Evolutionary conservation across 2,888 invertebrate species (phyloP), one percentile per base, ranked within the genome.

Genomic region (Notodonta ziczac): DNA sequence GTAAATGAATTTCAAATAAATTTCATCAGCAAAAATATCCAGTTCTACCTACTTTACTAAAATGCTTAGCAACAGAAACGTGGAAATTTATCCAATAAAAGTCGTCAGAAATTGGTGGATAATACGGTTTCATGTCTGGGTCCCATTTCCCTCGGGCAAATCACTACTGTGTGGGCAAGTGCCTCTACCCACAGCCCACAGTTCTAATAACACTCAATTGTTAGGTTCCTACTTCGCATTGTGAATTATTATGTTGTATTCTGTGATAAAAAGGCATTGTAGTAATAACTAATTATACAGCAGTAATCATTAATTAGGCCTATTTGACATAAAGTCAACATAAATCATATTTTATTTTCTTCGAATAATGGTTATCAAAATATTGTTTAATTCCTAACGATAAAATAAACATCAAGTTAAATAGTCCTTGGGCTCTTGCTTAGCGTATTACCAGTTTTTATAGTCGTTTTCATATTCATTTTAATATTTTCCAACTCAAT

Each of bases 41-140:
- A 5, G 4, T 6, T 35, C 35, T 35, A 35, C 35, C 35, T 7
- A 35, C 35, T 24, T 35, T 9, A n/a, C 12, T 9, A 42, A 46
- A 56, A 48, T 48, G 35, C n/a, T 13, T 57, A 48, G 10, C 39
- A 40, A 59, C 46, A 48, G 13, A 56, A 40, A 54, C 50, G 55
- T 48, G 13, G 46, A 59, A 48, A 54, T 53, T 55, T 44, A 59
- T 55, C 39, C 80, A 83, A 86, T 79, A 82, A 82, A 82, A 77
- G 76, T 81, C 81, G 77, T 78, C 82, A 80, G 82, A 82, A 85
- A 85, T 84, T 82, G 69, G 76, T 80, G 76, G 77, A 80, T 87
- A 87, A 86, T 87, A 82, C 78, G 74, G 76, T 83, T 84, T 81
- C 88, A 82, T 88, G 88, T 79, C 77, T 69, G 73, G 66, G 69